phyloP scores from a whole-genome alignment of 2,888 invertebrate genomes.

The Nemurella pictetii region DNA sequence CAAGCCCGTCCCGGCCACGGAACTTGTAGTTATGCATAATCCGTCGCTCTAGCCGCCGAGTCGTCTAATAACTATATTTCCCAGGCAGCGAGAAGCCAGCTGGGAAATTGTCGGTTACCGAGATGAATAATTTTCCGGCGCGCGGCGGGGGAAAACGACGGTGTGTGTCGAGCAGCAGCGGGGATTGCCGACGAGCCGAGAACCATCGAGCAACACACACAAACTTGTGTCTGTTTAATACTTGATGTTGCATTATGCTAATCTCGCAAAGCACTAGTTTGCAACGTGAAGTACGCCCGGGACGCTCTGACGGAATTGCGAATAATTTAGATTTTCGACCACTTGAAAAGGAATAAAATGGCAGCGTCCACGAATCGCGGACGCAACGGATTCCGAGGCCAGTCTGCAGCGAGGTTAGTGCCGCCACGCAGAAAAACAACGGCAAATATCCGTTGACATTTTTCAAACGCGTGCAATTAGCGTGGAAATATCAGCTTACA shows the following conservation, averaged over 20 bases:
- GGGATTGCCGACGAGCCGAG: too few relatives aligned
- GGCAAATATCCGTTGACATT: too few relatives aligned
- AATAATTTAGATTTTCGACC: neutral
- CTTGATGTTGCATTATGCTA: neutral
- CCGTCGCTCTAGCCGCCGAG: neutral
- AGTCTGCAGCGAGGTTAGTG: too few relatives aligned
- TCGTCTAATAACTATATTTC: slow-evolving; percentile 2
- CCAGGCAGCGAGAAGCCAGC: neutral
- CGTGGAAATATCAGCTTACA: too few relatives aligned
- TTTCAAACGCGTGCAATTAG: too few relatives aligned
- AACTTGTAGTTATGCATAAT: neutral
- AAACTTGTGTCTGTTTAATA: neutral
- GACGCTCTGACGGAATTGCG: neutral
- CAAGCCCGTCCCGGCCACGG: too few relatives aligned
- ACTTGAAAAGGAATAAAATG: neutral
- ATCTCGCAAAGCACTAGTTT: neutral
- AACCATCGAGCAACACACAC: too few relatives aligned
- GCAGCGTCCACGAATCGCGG: neutral
- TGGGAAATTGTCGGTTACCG: slow-evolving; percentile 3
- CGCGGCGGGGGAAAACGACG: too few relatives aligned
- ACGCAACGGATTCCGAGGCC: too few relatives aligned
- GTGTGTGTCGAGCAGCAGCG: too few relatives aligned
- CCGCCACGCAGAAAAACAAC: too few relatives aligned
- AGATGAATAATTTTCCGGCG: neutral
- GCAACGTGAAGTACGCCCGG: neutral